Base-by-base conservation (phyloP, 2,888 invertebrate species). In the Yponomeuta sedellus region DNA sequence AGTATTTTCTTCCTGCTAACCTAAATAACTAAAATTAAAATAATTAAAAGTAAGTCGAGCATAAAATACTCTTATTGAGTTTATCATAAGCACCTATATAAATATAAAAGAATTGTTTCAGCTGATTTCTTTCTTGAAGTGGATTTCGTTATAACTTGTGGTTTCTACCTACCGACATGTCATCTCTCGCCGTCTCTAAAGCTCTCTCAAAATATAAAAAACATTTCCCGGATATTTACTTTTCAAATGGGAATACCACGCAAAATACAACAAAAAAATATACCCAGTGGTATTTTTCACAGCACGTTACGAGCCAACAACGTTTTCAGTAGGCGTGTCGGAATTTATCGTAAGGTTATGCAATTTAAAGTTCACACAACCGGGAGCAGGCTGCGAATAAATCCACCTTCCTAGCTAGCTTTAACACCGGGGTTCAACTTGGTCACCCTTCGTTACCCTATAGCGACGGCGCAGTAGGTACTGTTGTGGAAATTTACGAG, bases 401-500 rank as follows among this genome's bases (percentile, higher is more conserved):
- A 63, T 44, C 44, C 44, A 63, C 63, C 63, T 63, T 44, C n/a
- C 44, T 63, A 63, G 63, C 44, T 44, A 63, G 40, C 20, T 62
- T 63, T 63, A 63, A 44, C 44, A 63, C 44, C 40, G 20, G 16
- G 40, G 63, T 20, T 63, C 63, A 20, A 61, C 16, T 11, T 28
- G 61, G 61, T 61, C 61, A 44, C 63, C 19, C 63, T 52, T 52
- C 40, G 22, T 20, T 40, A 63, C 40, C 44, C 20, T 63, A 28
- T 63, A 44, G 40, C 20, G 63, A 63, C 20, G 22, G 20, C 6
- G 2, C 63, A 63, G 63, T n/a, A n/a, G n/a, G n/a, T 63, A 39
- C 10, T 12, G 34, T 34, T 2, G 25, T 25, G 25, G 1, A 25
- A 25, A 25, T 2, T 25, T 25, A 25, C 25, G 5, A 25, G 25